Evolutionary conservation across 2,113 vertebrate species (phyloP).

Genomic region (Girardinichthys multiradiatus): DNA sequence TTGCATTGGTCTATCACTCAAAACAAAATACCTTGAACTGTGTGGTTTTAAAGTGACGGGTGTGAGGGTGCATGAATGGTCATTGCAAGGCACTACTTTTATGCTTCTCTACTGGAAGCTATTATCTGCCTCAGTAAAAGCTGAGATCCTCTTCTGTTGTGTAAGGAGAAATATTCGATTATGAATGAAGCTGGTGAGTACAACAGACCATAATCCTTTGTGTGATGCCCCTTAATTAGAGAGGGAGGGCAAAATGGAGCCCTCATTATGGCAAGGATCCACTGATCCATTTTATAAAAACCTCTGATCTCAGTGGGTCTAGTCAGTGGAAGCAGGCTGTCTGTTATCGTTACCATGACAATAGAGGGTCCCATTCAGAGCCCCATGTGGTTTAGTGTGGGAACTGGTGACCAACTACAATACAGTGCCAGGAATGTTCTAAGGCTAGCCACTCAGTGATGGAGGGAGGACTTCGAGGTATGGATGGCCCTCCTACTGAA

Average conservation of each 20-base stretch:
- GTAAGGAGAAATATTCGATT: constrained; percentile 38
- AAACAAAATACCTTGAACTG: neutral
- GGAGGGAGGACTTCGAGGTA: neutral
- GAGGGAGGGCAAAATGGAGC: constrained; percentile 2
- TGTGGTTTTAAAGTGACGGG: too few relatives aligned
- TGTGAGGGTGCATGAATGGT: too few relatives aligned
- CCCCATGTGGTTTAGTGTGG: constrained; percentile 18
- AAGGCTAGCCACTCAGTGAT: constrained; percentile 10
- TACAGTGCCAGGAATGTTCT: constrained; percentile 8
- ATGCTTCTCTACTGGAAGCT: neutral
- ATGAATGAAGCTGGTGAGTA: constrained; percentile 34
- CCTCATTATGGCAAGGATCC: constrained; percentile 64
- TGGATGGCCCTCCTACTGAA: constrained; percentile 11
- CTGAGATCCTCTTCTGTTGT: constrained; percentile 37
- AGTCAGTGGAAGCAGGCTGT: constrained; percentile 16
- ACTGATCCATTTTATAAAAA: constrained; percentile 25
- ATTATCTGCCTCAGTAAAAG: constrained; percentile 15
- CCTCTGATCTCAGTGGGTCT: constrained; percentile 1
- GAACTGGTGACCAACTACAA: constrained; percentile 31
- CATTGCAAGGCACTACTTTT: too few relatives aligned
- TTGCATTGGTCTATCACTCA: neutral
- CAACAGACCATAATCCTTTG: constrained; percentile 54
- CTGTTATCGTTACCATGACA: constrained; percentile 30
- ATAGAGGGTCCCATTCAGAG: constrained; percentile 27
- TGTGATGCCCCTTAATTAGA: constrained; percentile 58